phyloP scores from a whole-genome alignment of 2,888 invertebrate genomes.

The Scaptodrosophila latifasciaeformis region DNA sequence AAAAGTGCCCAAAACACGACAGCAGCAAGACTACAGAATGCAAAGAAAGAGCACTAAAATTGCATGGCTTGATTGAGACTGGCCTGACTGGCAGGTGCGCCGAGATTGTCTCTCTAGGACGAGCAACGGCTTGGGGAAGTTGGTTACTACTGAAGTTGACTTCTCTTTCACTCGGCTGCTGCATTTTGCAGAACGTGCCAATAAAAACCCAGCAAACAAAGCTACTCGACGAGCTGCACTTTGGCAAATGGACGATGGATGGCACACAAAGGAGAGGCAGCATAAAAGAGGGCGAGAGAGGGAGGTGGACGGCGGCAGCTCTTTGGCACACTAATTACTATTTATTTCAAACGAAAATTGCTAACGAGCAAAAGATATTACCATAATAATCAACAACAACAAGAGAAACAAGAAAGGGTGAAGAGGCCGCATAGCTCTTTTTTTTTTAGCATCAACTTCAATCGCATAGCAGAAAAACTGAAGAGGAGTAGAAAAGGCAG shows the following conservation, averaged over 20 bases:
- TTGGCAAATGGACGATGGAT: not conserved
- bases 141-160: too few relatives aligned
- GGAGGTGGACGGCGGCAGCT: conserved; percentile 13
- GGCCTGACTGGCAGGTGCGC: not conserved
- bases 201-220: conserved; percentile 2
- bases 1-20: conserved; percentile 61
- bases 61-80: conserved; percentile 52
- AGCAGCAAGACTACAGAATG: not conserved
- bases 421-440: conserved; percentile 10
- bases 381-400: conserved; percentile 52
- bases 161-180: too few relatives aligned
- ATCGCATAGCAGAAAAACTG: not conserved
- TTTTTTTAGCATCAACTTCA: conserved; percentile 8
- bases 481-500: not conserved
- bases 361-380: conserved; percentile 66
- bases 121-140: too few relatives aligned
- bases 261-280: not conserved
- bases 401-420: conserved; percentile 13
- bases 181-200: conserved; percentile 2
- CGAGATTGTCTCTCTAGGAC: not conserved
- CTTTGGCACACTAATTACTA: conserved; percentile 65
- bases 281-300: not conserved
- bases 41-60: conserved; percentile 47
- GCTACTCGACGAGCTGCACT: not conserved
- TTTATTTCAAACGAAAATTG: conserved; percentile 68